phyloP scores from a whole-genome alignment of 2,797 vertebrate species.

The Acropternis orthonyx region DNA sequence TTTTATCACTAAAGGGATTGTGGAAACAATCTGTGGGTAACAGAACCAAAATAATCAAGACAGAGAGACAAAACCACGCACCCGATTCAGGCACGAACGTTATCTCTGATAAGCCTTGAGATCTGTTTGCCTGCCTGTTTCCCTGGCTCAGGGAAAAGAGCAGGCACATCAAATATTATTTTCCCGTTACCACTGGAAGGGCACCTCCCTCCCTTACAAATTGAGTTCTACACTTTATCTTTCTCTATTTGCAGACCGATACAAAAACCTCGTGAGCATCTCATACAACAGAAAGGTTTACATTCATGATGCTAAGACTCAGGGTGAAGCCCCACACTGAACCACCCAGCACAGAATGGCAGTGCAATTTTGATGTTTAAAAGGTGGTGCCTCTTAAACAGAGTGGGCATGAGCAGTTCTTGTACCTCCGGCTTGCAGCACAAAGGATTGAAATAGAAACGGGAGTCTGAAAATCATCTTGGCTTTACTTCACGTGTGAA shows the following conservation, averaged over 20 bases:
- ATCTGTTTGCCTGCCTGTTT: neutral
- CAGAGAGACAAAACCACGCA: neutral
- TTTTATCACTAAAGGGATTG: neutral
- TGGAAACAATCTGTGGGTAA: neutral
- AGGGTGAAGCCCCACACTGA: neutral
- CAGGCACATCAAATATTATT: neutral
- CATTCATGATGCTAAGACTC: neutral
- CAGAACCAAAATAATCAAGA: neutral
- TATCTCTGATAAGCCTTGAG: neutral
- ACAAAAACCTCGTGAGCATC: neutral
- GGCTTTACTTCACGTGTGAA: neutral
- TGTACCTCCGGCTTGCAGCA: neutral
- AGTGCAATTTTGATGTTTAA: neutral
- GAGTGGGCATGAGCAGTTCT: neutral
- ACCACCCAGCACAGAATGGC: neutral
- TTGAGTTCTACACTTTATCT: accelerated
- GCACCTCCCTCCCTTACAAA: neutral
- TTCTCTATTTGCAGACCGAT: neutral
- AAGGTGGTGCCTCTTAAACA: neutral
- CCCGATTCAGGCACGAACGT: neutral
- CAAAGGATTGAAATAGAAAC: neutral
- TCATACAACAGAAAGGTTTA: neutral
- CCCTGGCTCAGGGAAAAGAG: neutral
- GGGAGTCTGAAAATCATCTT: neutral
- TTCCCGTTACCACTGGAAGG: neutral